Percentiles rank a stretch among this genome's conserved stretches.
These are phyloP conservation scores for Chalcis sispes DNA, from an alignment of 2,888 invertebrate species.

Conservation along the genomic window DNA sequence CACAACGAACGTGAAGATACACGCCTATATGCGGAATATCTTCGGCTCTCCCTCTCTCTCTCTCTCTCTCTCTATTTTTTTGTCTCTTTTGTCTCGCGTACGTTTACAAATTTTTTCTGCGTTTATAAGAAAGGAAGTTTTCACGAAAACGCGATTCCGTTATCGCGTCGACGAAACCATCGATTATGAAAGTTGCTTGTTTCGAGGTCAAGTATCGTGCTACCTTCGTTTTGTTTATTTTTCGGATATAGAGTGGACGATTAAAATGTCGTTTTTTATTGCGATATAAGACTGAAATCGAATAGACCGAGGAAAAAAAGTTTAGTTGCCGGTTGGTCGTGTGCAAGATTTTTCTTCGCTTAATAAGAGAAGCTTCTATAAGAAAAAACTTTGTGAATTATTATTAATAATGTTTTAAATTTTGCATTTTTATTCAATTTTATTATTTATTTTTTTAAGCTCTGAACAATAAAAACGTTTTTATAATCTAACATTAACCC, in stretches of 20 bases:
- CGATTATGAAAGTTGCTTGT: background rate
- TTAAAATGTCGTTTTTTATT: background rate
- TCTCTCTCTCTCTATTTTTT: too few species aligned
- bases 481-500: conserved; percentile 14
- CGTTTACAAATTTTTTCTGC: too few species aligned
- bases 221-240: too few species aligned
- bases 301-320: background rate
- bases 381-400: background rate
- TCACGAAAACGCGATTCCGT: background rate
- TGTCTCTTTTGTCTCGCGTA: too few species aligned
- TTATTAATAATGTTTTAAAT: background rate
- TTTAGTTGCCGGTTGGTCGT: background rate
- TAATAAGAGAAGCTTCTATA: background rate
- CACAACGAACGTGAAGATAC: background rate
- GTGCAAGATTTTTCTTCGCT: background rate
- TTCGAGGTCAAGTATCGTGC: background rate
- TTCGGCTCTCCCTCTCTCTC: background rate
- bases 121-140: too few species aligned
- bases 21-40: background rate
- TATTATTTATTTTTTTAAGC: background rate
- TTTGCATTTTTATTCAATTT: background rate
- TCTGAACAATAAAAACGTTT: conserved; percentile 18
- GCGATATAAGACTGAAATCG: background rate
- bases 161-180: background rate
- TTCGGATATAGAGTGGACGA: background rate